Evolutionary conservation across 1,140 invertebrate species (phyloP), one percentile per base, ranked within the genome.

Genomic region (Nephila pilipes): DNA sequence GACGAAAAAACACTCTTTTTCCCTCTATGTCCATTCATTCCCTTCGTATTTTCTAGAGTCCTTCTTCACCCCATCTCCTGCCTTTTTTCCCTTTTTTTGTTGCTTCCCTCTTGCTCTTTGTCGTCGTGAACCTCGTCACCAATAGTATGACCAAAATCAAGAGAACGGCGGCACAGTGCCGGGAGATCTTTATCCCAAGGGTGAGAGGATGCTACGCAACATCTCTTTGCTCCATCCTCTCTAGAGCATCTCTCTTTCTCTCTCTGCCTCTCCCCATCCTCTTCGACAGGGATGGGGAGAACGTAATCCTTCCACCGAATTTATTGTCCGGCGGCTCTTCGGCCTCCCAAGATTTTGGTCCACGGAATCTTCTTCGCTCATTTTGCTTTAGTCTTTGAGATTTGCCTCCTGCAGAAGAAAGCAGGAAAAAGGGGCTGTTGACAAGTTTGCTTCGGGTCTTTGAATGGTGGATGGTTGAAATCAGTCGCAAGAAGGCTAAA

Each of bases 71-170:
- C 46, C 6, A 10, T 46, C 2, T 46, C 38, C 38, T 3, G 38
- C 6, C 6, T 10, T 46, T 46, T 46, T 46, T n/a, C n/a, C n/a
- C n/a, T n/a, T 46, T 46, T 46, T 46, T 38, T 87, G 8, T 22
- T 90, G 46, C 46, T 75, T 58, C 36, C 22, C 14, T 55, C 29
- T 75, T 25, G n/a, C 22, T 89, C 57, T 81, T 90, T 90, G 89
- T 90, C 60, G 89, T 60, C 29, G 89, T 57, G 89, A 75, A 55
- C 25, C 90, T 92, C 90, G 90, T 92, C 90, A 92, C 90, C 90
- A 65, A 85, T 75, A 92, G 90, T 92, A 92, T 92, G 80, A 92
- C 90, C 90, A 75, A 92, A 92, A 92, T 92, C 81, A 92, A 92
- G 80, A 92, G 60, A 58, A 55, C 65, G 88, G 88, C 69, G 87